These are phyloP conservation scores for Beroe ovata DNA, from an alignment of 37 sponge, comb jelly and placozoan species.

Conservation along the genomic window DNA sequence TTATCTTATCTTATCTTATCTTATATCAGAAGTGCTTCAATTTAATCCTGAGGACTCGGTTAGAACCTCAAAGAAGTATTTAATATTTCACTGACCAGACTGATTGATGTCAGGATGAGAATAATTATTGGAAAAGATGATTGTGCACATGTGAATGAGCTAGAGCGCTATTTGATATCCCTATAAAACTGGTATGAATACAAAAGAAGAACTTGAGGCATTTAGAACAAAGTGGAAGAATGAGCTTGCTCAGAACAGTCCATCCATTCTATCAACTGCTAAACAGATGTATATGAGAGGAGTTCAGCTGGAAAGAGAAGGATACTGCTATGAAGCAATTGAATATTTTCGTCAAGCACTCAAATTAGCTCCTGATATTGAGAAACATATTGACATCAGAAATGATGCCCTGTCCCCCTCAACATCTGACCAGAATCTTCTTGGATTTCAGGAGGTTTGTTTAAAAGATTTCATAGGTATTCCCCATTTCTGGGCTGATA, in stretches of 20 bases:
- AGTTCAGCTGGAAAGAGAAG: conserved; percentile 59
- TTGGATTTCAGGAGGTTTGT: conserved; percentile 28
- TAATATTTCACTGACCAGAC: too few relatives aligned
- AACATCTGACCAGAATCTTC: background rate
- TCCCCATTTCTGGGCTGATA: too few relatives aligned
- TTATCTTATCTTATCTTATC: too few relatives aligned
- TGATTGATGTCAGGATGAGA: conserved; percentile 26
- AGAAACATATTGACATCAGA: conserved; percentile 16
- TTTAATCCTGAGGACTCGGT: too few relatives aligned
- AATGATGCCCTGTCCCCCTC: background rate
- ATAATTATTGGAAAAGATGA: conserved; percentile 56
- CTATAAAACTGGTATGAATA: conserved; percentile 11
- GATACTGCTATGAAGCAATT: conserved; percentile 62
- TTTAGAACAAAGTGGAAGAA: conserved; percentile 31
- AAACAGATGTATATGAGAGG: conserved; percentile 55
- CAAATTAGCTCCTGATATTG: conserved; percentile 40
- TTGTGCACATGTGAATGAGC: conserved; percentile 65
- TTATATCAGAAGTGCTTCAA: too few relatives aligned
- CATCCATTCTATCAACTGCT: background rate
- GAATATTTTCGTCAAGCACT: conserved; percentile 52
- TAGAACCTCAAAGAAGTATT: too few relatives aligned
- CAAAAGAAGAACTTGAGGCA: background rate
- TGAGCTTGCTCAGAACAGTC: conserved; percentile 8
- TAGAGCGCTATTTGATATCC: conserved; percentile 7
- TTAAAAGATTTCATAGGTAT: too few relatives aligned